Evolutionary conservation across 2,797 vertebrate species (phyloP), one percentile per base, ranked within the genome.

Genomic region (Chromobotia macracanthus): DNA sequence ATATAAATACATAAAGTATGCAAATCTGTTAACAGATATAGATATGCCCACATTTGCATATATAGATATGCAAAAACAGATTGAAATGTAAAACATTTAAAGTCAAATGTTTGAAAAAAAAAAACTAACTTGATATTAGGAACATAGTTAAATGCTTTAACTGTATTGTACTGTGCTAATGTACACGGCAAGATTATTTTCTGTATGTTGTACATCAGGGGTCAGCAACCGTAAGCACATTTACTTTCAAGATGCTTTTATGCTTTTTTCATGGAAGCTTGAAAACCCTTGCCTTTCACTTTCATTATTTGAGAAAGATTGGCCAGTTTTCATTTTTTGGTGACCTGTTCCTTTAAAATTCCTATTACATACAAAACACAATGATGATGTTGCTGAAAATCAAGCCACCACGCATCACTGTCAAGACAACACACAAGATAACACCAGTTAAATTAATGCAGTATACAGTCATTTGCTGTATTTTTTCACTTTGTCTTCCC

Each of bases 401-500:
- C 41, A 44, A 44, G 41, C 41, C 41, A 11, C 11, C 41, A 11
- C 10, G 11, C 10, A 10, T 44, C 41, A 10, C 41, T 44, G 41
- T 44, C 41, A 10, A 44, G 9, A 44, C 10, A 10, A 31, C 31
- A 11, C 41, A 44, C 35, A 38, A 5, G 8, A 19, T 2, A 9
- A 5, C 19, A 11, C 55, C 19, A 0, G 19, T 56, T 10, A 56
- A 56, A 56, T 23, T 23, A 56, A 23, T 21, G 55, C 10, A 23
- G 55, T 56, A 21, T 56, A 4, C 21, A 56, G 19, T 23, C 0
- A 56, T 56, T 56, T 11, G 19, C 55, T 50, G 58, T 18, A 50
- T 19, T 25, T 66, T 75, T 75, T 25, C 48, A 41, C 69, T 44
- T 55, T 35, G 60, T 72, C 28, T 44, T 31, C 60, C 35, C 38